Evolutionary conservation across 1,140 invertebrate genomes (phyloP).

Genomic region (Drosophila serrata): DNA sequence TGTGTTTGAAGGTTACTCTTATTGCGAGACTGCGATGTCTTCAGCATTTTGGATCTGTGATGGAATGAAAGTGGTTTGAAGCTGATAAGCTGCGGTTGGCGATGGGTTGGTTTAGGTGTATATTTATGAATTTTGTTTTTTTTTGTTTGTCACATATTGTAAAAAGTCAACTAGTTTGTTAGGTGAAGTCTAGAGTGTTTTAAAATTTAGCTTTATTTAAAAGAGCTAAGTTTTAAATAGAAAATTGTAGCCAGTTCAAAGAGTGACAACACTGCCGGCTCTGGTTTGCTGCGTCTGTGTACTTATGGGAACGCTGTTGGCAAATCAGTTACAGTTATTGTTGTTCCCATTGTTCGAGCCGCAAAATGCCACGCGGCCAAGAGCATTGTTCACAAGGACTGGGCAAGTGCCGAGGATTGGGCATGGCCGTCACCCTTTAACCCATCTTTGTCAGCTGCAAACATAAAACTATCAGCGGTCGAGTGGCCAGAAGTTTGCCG

Average conservation of each 20-base stretch:
- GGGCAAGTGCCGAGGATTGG: slow-evolving; percentile 53
- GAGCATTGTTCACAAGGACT: slow-evolving; percentile 72
- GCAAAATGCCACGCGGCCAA: slow-evolving; percentile 64
- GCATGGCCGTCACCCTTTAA: background rate
- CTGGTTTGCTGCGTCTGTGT: slow-evolving; percentile 25
- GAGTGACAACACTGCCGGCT: background rate
- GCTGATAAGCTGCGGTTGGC: background rate
- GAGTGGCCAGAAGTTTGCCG: slow-evolving; percentile 39
- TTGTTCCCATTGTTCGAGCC: slow-evolving; percentile 47
- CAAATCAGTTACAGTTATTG: slow-evolving; percentile 71
- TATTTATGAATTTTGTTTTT: background rate
- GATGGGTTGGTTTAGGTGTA: background rate
- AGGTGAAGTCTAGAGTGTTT: background rate
- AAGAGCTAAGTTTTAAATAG: background rate
- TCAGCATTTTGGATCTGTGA: background rate
- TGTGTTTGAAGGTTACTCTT: background rate
- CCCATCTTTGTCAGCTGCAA: slow-evolving; percentile 43
- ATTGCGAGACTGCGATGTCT: background rate
- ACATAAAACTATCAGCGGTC: slow-evolving; percentile 77
- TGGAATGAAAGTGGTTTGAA: too few relatives aligned
- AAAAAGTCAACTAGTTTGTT: background rate
- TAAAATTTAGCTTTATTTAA: background rate
- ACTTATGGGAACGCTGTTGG: slow-evolving; percentile 57
- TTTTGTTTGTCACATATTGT: background rate
- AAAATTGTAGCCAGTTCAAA: background rate